These are phyloP conservation scores for Temnothorax longispinosus DNA, from an alignment of 1,140 invertebrate species.

Conservation along the genomic window DNA sequence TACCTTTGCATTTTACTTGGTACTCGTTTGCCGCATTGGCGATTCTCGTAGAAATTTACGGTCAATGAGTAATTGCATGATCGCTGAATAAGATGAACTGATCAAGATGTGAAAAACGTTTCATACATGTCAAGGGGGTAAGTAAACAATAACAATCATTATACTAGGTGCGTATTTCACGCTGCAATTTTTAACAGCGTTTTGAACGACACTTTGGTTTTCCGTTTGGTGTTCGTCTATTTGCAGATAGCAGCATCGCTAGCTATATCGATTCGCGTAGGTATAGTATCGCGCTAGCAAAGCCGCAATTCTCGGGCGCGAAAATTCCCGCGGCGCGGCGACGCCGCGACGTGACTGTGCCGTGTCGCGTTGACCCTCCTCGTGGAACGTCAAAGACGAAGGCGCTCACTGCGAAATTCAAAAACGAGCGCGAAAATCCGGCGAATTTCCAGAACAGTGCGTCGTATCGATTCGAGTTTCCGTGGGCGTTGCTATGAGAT, in stretches of 20 bases:
- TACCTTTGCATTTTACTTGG: not conserved
- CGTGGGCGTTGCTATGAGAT: slow-evolving; percentile 87
- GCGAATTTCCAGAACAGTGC: slow-evolving; percentile 84
- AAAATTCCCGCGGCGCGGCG: slow-evolving; percentile 54
- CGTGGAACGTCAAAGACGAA: slow-evolving; percentile 9
- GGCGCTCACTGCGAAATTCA: slow-evolving; percentile 71
- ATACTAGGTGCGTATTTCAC: not conserved
- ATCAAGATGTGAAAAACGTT: not conserved
- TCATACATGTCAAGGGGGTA: not conserved
- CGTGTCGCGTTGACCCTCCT: slow-evolving; percentile 3
- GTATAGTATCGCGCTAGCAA: not conserved
- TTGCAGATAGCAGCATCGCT: not conserved
- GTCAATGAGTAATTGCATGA: not conserved
- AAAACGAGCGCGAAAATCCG: slow-evolving; percentile 83
- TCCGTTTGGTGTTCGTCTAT: not conserved
- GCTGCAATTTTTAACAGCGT: not conserved
- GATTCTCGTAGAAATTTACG: not conserved
- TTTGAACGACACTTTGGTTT: not conserved
- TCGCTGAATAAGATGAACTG: not conserved
- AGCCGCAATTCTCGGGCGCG: slow-evolving; percentile 4
- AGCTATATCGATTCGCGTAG: slow-evolving; percentile 22
- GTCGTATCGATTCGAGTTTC: slow-evolving; percentile 86
- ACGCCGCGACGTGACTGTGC: slow-evolving; percentile 7
- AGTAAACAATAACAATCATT: not conserved
- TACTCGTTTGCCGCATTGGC: not conserved